phyloP scores from a whole-genome alignment of 2,888 invertebrate genomes.

The Chaetogeoica ovagalla region DNA sequence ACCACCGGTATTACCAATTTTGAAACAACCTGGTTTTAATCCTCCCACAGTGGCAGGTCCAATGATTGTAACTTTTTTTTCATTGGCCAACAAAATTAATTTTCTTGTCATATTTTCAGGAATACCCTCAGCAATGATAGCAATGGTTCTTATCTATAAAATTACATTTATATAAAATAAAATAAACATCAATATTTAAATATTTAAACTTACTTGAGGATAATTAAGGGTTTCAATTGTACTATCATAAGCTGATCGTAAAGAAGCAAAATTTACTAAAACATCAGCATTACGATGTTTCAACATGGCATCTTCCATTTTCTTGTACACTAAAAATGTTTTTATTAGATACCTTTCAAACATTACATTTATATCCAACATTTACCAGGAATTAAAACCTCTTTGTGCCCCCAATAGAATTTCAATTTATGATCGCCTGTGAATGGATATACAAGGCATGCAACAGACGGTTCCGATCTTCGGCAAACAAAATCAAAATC shows the following conservation, averaged over 20 bases:
- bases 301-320: constrained; percentile 93
- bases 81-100: constrained; percentile 80
- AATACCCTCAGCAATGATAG: constrained; percentile 99
- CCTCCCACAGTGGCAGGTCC: constrained; percentile 97
- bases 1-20: constrained; percentile 99
- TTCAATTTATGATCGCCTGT: constrained; percentile 99
- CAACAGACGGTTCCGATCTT: constrained; percentile 85
- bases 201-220: constrained; percentile 66
- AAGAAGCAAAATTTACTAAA: constrained; percentile 94
- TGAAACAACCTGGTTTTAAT: constrained; percentile 97
- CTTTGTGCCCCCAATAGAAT: constrained; percentile 99
- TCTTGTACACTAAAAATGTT: constrained; percentile 78
- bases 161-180: background rate
- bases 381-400: constrained; percentile 80
- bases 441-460: constrained; percentile 97
- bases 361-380: constrained; percentile 53
- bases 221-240: constrained; percentile 92
- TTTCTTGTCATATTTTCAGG: constrained; percentile 98
- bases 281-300: constrained; percentile 95
- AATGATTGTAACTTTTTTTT: constrained; percentile 84
- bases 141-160: constrained; percentile 83
- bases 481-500: constrained; percentile 95
- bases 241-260: constrained; percentile 96
- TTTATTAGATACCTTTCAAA: constrained; percentile 1
- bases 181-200: background rate